Evolutionary conservation across 2,797 vertebrate species (phyloP).

Genomic region (Sternotherus odoratus): DNA sequence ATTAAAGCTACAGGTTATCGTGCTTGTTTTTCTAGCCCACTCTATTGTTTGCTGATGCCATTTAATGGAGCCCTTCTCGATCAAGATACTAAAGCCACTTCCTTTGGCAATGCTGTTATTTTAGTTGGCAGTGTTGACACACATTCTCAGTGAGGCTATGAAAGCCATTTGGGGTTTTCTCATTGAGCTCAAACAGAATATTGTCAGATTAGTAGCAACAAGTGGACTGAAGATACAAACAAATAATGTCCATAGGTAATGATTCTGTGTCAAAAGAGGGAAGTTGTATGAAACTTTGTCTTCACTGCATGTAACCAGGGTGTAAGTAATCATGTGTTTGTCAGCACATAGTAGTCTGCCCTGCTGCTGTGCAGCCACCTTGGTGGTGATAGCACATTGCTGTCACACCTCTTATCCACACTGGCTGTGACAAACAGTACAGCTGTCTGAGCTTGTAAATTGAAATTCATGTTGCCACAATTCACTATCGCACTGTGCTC

Average conservation of each 20-base stretch:
- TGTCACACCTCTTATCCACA: background rate
- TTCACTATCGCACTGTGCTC: background rate
- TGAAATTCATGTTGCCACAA: background rate
- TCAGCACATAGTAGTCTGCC: background rate
- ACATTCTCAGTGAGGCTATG: background rate
- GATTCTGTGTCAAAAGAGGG: background rate
- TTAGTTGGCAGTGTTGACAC: background rate
- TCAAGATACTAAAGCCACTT: background rate
- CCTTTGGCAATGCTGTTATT: background rate
- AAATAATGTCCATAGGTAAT: background rate
- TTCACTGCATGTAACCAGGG: background rate
- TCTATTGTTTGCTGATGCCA: background rate
- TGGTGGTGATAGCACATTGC: background rate
- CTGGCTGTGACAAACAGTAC: background rate
- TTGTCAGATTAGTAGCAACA: background rate
- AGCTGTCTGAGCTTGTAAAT: background rate
- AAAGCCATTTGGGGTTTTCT: background rate
- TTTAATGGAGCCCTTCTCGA: background rate
- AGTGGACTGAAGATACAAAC: background rate
- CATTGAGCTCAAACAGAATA: background rate
- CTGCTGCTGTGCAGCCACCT: background rate
- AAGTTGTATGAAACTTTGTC: background rate
- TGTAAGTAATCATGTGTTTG: background rate
- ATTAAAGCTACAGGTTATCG: background rate
- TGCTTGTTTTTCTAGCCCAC: background rate